These are phyloP conservation scores for Rhinopithecus roxellana DNA, from an alignment of 2,113 vertebrate species.

Conservation along the genomic window DNA sequence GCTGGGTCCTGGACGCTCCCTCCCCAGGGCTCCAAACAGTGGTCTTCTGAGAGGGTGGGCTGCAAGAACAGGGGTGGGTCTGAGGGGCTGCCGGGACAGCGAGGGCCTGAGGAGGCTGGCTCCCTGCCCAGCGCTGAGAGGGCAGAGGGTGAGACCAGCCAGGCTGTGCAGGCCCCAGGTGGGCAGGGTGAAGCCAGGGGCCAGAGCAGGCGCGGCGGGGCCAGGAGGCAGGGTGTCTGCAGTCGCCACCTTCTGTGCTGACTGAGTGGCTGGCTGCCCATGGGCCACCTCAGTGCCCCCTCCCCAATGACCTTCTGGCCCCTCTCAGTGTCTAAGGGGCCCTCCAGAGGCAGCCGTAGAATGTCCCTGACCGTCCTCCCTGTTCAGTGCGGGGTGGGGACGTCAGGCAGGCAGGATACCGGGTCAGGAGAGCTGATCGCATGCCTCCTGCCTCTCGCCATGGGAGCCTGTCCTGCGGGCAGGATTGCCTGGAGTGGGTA, in stretches of 20 bases:
- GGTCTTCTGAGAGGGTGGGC: neutral
- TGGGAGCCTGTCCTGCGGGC: neutral
- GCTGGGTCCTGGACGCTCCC: neutral
- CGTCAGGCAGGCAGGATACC: neutral
- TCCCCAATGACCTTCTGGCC: no score
- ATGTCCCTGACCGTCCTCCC: no score
- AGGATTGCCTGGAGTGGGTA: neutral
- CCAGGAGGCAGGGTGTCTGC: neutral
- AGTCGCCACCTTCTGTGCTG: neutral
- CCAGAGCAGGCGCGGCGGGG: fast-evolving
- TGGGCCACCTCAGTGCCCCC: neutral
- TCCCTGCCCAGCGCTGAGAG: neutral
- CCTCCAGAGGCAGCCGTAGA: neutral
- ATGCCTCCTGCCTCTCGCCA: fast-evolving
- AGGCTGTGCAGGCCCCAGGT: fast-evolving
- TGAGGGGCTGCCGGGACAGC: neutral
- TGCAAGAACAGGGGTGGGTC: no score
- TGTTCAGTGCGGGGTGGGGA: neutral
- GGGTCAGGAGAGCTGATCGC: neutral
- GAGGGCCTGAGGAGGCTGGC: no score
- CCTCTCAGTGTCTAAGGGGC: neutral
- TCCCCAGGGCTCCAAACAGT: neutral
- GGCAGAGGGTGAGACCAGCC: no score
- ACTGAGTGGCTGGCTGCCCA: neutral
- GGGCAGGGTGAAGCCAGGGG: neutral